Conservation (phyloP, 2,113 vertebrate genomes). For the Neotoma lepida region DNA sequence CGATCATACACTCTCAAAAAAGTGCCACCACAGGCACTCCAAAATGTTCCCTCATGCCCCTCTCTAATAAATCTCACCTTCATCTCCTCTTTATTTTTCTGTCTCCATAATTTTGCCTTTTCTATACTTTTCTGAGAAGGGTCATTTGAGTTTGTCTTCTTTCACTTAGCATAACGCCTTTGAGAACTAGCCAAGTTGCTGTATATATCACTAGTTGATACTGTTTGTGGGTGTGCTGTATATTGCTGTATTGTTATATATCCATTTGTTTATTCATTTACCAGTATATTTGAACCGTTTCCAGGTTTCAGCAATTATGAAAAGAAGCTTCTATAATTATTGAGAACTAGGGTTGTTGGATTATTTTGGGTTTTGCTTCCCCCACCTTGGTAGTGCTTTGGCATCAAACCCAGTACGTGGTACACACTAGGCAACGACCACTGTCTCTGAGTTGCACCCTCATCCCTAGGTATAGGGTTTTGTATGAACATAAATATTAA, state of each 20-base stretch:
- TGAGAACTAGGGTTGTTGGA: not conserved
- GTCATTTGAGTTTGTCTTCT: conserved; percentile 32
- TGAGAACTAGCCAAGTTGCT: conserved; percentile 27
- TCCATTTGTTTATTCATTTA: conserved; percentile 32
- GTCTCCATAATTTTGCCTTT: conserved; percentile 32
- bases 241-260: conserved; percentile 24
- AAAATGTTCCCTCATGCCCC: not conserved
- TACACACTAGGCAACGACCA: not conserved
- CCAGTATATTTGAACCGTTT: conserved; percentile 20
- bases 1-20: not conserved
- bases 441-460: not conserved
- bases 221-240: not conserved
- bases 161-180: conserved; percentile 43
- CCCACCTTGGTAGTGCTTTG: not conserved
- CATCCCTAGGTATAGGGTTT: conserved; percentile 18
- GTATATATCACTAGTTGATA: not conserved
- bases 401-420: not conserved
- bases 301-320: conserved; percentile 16
- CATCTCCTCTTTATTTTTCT: conserved; percentile 4
- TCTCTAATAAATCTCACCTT: not conserved
- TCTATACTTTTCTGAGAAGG: conserved; percentile 36
- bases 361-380: not conserved
- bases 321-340: conserved; percentile 37
- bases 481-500: conserved; percentile 5
- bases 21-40: not conserved